Evolutionary conservation across 2,797 vertebrate species (phyloP), one percentile per base, ranked within the genome.

Genomic region (Halcyon badia): DNA sequence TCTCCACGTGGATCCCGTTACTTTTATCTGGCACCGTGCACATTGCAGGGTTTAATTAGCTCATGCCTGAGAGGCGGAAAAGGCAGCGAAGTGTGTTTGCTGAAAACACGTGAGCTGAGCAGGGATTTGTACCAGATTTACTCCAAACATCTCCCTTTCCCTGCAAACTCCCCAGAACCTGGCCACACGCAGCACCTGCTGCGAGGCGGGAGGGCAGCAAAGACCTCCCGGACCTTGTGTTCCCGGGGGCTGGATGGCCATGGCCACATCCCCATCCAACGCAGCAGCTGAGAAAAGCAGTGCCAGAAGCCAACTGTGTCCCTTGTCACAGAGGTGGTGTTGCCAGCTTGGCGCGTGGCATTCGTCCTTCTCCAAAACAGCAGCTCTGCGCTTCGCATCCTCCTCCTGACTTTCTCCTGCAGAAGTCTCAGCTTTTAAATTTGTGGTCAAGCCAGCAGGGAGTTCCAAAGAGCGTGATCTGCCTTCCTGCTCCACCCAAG

Each of bases 181-280:
- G 8, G 33, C 22, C 30, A 20, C 13, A 37, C 0, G 1, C 52
- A 35, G 72, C 33, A 69, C 33, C n/a, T 49, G 33, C 46, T 30
- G 33, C 3, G 58, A 71, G 44, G 21, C 0, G 5, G 78, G n/a
- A 33, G 7, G 3, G 28, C 13, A 58, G 57, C 30, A n/a, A 26
- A 46, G 30, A 6, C 19, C 17, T 6, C 39, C 57, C 1, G 0
- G 64, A 10, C 33, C 9, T 52, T 5, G 9, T 0, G 7, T 25
- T 71, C 44, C 77, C 1, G 2, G 21, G 44, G 35, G 10, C 11
- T 65, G 76, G 48, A 49, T n/a, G 62, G 77, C 8, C 68, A 72
- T 0, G 0, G 31, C 37, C 52, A 22, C 7, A 1, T 48, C 28
- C 33, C 14, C 26, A 6, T 21, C 65, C n/a, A 20, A 22, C 2